Percentiles rank a stretch among this genome's conserved stretches.
phyloP scores from a whole-genome alignment of 2,113 vertebrate species.

The Aspiorhynchus laticeps region DNA sequence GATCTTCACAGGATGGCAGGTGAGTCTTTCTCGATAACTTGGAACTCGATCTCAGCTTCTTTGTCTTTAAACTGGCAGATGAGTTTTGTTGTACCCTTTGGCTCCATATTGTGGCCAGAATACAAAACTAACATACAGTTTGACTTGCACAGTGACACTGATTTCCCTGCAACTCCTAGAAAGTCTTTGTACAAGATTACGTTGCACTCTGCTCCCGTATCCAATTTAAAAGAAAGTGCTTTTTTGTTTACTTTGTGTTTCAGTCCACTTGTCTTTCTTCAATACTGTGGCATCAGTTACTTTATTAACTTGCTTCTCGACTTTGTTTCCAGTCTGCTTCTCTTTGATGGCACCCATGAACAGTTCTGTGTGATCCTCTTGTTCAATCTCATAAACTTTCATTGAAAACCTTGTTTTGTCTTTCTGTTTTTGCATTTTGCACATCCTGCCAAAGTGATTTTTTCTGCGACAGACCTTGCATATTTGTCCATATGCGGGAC shows the following conservation, averaged over 20 bases:
- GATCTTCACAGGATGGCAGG: not conserved
- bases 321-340: not conserved
- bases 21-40: conserved; percentile 25
- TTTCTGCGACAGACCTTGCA: not conserved
- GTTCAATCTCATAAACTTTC: conserved; percentile 6
- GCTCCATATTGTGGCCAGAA: conserved; percentile 21
- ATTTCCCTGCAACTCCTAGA: no score
- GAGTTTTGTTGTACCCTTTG: not conserved
- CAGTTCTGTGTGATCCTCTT: not conserved
- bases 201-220: no score
- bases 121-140: not conserved
- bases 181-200: no score
- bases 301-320: no score
- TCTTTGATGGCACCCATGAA: not conserved
- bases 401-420: no score
- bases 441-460: not conserved
- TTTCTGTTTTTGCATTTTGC: not conserved
- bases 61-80: not conserved
- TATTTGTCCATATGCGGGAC: conserved; percentile 6
- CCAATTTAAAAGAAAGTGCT: not conserved
- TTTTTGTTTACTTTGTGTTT: not conserved
- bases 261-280: not conserved
- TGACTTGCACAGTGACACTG: not conserved
- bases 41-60: not conserved
- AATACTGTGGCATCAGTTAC: not conserved